phyloP scores from a whole-genome alignment of 2,888 invertebrate species.

The Melanostoma mellinum region DNA sequence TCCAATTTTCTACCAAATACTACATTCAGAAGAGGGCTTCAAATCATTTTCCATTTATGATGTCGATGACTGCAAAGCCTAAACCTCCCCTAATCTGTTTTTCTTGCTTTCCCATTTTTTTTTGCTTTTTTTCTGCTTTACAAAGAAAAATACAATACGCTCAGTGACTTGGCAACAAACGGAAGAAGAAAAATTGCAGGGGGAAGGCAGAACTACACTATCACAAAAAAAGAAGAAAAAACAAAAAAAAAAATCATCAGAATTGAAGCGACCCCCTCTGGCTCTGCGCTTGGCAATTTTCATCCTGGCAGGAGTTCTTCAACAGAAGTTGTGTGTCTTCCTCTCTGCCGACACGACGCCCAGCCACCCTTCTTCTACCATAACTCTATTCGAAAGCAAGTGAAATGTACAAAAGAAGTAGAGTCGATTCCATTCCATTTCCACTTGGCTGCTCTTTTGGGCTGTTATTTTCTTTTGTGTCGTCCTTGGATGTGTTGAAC shows the following conservation, averaged over 20 bases:
- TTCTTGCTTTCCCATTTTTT: slow-evolving; percentile 1
- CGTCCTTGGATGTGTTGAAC: slow-evolving; percentile 55
- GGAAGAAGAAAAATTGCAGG: slow-evolving; percentile 18
- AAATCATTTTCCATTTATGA: slow-evolving; percentile 68
- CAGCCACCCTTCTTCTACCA: not conserved
- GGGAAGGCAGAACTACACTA: not conserved
- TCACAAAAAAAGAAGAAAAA: slow-evolving; percentile 31
- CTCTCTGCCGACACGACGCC: not conserved
- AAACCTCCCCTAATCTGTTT: slow-evolving; percentile 19
- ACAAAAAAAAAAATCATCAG: slow-evolving; percentile 47
- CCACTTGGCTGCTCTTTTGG: slow-evolving; percentile 70
- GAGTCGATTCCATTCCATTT: slow-evolving; percentile 62
- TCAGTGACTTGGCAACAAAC: slow-evolving; percentile 66
- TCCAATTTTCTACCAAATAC: slow-evolving; percentile 20
- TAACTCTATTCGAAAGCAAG: slow-evolving; percentile 50
- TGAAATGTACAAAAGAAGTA: slow-evolving; percentile 68
- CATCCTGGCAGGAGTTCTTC: slow-evolving; percentile 37
- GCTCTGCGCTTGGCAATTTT: slow-evolving; percentile 21
- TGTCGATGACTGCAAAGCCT: slow-evolving; percentile 38
- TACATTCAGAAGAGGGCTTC: slow-evolving; percentile 17
- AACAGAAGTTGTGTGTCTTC: slow-evolving; percentile 26
- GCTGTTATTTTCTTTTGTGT: slow-evolving; percentile 66
- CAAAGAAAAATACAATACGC: slow-evolving; percentile 58
- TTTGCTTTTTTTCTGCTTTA: not conserved
- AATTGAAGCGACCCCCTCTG: slow-evolving; percentile 20